phyloP scores from a whole-genome alignment of 2,797 vertebrate species.

The Poeciliopsis presidionis region DNA sequence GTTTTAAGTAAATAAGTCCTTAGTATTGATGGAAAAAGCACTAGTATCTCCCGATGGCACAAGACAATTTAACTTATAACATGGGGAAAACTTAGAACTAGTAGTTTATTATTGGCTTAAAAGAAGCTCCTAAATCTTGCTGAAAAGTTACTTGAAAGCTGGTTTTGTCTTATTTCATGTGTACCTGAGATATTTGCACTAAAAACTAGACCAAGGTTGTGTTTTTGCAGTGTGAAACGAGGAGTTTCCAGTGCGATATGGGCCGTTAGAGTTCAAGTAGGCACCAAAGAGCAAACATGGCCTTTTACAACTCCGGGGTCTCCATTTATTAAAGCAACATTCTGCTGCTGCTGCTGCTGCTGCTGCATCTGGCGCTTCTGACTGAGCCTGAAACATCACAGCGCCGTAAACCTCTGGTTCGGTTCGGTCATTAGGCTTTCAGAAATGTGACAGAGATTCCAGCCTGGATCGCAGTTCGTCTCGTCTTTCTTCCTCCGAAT shows the following conservation, averaged over 20 bases:
- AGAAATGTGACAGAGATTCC: slow-evolving; percentile 29
- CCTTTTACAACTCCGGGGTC: slow-evolving; percentile 44
- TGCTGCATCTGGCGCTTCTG: slow-evolving; percentile 42
- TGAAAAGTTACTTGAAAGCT: too few relatives aligned
- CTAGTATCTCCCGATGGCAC: too few relatives aligned
- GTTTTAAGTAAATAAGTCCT: too few relatives aligned
- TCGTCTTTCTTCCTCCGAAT: slow-evolving; percentile 12
- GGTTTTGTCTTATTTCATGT: too few relatives aligned
- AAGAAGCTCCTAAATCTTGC: too few relatives aligned
- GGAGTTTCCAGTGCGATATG: slow-evolving; percentile 35
- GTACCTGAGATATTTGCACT: too few relatives aligned
- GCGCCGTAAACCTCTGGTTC: slow-evolving; percentile 41
- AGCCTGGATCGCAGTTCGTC: slow-evolving; percentile 22
- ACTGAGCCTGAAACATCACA: slow-evolving; percentile 28
- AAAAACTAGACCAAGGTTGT: too few relatives aligned
- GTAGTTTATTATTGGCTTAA: too few relatives aligned
- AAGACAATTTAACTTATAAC: too few relatives aligned
- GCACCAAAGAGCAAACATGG: slow-evolving; percentile 47
- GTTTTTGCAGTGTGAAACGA: not conserved
- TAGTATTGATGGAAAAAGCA: too few relatives aligned
- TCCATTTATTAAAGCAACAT: slow-evolving; percentile 60
- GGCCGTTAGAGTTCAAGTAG: slow-evolving; percentile 48
- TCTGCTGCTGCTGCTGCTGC: slow-evolving; percentile 32
- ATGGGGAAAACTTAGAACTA: too few relatives aligned
- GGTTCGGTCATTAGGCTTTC: slow-evolving; percentile 39